phyloP scores from a whole-genome alignment of 2,888 invertebrate species.

The Eilema caniola region DNA sequence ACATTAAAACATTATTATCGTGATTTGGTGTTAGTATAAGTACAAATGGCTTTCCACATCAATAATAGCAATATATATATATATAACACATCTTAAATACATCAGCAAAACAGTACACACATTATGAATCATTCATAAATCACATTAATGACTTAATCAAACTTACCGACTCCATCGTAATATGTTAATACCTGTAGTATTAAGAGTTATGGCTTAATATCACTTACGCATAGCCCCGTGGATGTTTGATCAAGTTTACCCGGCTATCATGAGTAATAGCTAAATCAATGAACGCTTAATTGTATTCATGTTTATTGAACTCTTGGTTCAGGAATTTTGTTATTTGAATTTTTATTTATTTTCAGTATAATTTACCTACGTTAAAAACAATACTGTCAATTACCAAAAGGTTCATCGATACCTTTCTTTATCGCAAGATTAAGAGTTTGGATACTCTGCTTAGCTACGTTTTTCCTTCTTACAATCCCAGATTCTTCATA shows the following conservation, averaged over 20 bases:
- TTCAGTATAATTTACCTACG: not conserved
- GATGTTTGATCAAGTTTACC: constrained; percentile 32
- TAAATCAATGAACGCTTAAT: constrained; percentile 32
- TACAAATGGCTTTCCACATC: no score
- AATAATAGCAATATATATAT: no score
- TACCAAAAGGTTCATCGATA: not conserved
- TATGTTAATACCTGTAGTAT: constrained; percentile 18
- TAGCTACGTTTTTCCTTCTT: not conserved
- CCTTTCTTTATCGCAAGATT: no score
- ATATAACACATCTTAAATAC: not conserved
- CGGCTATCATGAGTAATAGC: constrained; percentile 34
- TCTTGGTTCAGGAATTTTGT: not conserved
- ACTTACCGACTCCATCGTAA: constrained; percentile 12
- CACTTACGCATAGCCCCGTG: constrained; percentile 12
- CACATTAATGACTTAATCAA: constrained; percentile 17
- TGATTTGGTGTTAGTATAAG: no score
- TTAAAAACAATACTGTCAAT: not conserved
- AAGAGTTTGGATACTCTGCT: not conserved
- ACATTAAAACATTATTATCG: no score
- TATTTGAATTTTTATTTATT: constrained; percentile 5
- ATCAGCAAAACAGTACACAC: not conserved
- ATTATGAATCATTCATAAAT: constrained; percentile 7
- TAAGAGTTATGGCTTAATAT: constrained; percentile 17
- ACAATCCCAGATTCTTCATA: not conserved
- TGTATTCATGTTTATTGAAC: constrained; percentile 18